Evolutionary conservation across 2,888 invertebrate genomes (phyloP).

Genomic region (Coecobrya sp.): DNA sequence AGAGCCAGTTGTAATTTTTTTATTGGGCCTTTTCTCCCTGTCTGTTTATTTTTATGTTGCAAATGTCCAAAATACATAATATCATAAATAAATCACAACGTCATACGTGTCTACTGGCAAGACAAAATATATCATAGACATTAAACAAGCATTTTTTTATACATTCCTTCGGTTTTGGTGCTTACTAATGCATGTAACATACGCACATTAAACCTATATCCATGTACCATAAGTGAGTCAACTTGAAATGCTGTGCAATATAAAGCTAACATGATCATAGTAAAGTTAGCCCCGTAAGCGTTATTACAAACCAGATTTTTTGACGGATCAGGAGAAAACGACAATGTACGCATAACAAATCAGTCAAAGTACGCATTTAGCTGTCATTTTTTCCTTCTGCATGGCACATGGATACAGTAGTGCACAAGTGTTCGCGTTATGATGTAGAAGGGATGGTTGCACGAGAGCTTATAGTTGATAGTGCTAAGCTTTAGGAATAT

Average conservation of each 20-base stretch:
- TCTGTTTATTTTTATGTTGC: not conserved
- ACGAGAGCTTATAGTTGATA: not conserved
- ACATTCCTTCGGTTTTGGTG: not conserved
- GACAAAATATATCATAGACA: not conserved
- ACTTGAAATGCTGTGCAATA: not conserved
- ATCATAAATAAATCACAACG: constrained; percentile 37
- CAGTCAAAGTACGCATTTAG: constrained; percentile 65
- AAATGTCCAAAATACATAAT: constrained; percentile 38
- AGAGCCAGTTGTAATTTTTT: constrained; percentile 6
- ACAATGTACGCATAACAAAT: constrained; percentile 63
- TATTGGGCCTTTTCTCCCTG: constrained; percentile 26
- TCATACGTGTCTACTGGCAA: not conserved
- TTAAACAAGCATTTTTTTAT: not conserved
- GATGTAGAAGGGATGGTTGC: not conserved
- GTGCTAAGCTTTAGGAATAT: not conserved
- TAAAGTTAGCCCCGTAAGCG: constrained; percentile 64
- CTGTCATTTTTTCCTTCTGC: constrained; percentile 54
- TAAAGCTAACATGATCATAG: not conserved
- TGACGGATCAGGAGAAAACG: constrained; percentile 49
- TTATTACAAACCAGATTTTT: constrained; percentile 72
- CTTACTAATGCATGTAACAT: not conserved
- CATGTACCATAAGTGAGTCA: not conserved
- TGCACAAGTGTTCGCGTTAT: not conserved
- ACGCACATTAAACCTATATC: not conserved
- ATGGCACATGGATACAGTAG: not conserved